Base-by-base conservation (phyloP, 2,113 vertebrate genomes). In the Neomonachus schauinslandi region DNA sequence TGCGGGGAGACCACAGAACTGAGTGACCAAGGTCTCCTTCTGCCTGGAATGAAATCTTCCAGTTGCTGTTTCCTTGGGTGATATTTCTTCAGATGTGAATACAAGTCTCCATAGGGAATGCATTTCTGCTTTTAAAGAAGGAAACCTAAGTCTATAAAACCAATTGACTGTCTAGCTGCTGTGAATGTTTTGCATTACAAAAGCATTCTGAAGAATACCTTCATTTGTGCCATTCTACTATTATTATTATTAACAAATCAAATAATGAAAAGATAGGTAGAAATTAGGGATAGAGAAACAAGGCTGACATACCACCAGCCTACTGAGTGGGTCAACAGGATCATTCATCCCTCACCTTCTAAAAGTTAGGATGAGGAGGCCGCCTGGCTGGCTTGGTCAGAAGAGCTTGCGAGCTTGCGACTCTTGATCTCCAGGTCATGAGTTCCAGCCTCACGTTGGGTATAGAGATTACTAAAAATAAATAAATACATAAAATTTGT, bases 71-170 rank as follows among this genome's bases (percentile, higher is more conserved):
- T 71, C 57, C n/a, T 57, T 80, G 85, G 49, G n/a, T 85, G 5
- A 51, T 55, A 49, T 85, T 89, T 95, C 42, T 95, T 93, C 71
- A 24, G 28, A 19, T 21, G 22, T 42, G 39, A 74, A 61, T 72
- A 65, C 59, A 71, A 89, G 7, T 22, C 81, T 96, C 57, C 11
- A 33, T 22, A 51, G 71, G 77, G 91, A 95, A 22, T 28, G 49
- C 63, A 24, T 79, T 96, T 95, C 63, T 77, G 19, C 24, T 53
- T 76, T 93, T 63, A 88, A 93, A 67, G 55, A 72, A 89, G 51
- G 76, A 96, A 92, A 72, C 16, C 46, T 59, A 16, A 83, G 53
- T 80, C 31, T 67, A 77, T 71, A 83, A 96, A 94, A 82, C 24
- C 9, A 24, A 85, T 89, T 7, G 51, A 15, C 36, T 33, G 26